Base-by-base conservation (phyloP, 2,888 invertebrate genomes). In the Tenthredo scrophulariae region DNA sequence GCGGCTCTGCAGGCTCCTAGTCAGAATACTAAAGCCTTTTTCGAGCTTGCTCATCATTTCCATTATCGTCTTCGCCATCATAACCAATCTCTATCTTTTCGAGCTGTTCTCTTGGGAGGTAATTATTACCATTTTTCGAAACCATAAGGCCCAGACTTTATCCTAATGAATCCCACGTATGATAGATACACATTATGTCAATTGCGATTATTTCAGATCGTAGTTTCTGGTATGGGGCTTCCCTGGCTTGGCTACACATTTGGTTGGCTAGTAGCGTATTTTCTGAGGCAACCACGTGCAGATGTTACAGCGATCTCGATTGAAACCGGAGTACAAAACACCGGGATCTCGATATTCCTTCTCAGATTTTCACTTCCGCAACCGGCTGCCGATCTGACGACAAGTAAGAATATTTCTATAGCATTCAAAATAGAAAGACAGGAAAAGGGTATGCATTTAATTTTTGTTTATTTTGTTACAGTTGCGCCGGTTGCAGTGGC, bases 241-340 rank as follows among this genome's bases (percentile, higher is more conserved):
- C 98, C 98, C 0, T 97, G 97, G 96, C 91, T 97, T 50, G 98
- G 98, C 0, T 98, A 97, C 92, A 83, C 94, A 2, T 94, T 95
- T 58, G 98, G 98, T 1, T 96, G 96, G 91, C 70, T 95, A 10
- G 89, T 95, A 0, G 96, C 97, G 0, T 93, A 94, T 83, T 40
- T 96, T 0, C 94, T 95, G 18, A 94, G 94, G 40, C 97, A 97
- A 91, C 94, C 95, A 6, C 92, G 94, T 70, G 92, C 94, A 3
- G 97, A 98, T 92, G 94, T 96, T 2, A 93, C 97, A n/a, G 98
- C 99, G 6, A 98, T 99, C 90, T 96, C 97, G 77, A 96, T 99
- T 79, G 99, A 99, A 94, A 97, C 98, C 5, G 98, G 98, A 82
- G 96, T 98, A 84, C 98, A 98, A 94, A 99, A 99, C 94, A 98